phyloP scores from a whole-genome alignment of 1,140 invertebrate genomes.

The Hermetia illucens region DNA sequence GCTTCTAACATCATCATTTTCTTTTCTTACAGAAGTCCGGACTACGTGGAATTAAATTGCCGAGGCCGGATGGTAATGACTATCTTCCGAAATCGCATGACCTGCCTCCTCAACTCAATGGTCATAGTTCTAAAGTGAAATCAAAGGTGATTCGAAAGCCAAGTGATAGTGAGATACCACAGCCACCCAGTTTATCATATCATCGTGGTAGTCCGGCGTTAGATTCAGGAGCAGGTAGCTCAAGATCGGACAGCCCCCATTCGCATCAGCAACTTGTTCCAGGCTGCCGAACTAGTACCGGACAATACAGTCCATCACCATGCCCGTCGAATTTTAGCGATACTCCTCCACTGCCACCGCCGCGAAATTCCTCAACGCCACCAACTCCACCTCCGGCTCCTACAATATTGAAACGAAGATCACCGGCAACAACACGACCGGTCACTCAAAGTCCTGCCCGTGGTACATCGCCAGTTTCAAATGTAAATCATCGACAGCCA shows the following conservation, averaged over 20 bases:
- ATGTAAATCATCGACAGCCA: conserved; percentile 21
- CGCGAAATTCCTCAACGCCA: conserved; percentile 47
- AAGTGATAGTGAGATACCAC: conserved; percentile 58
- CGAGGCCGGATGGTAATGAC: too few species aligned
- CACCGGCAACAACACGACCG: conserved; percentile 40
- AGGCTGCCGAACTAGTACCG: conserved; percentile 32
- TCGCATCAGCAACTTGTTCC: conserved; percentile 36
- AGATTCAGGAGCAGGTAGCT: conserved; percentile 74
- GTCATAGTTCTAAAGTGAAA: conserved; percentile 32
- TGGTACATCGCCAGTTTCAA: conserved; percentile 65
- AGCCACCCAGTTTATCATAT: conserved; percentile 37
- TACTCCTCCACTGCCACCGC: conserved; percentile 55
- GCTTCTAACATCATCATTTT: too few species aligned
- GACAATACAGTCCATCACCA: conserved; percentile 47
- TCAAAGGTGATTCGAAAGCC: conserved; percentile 73
- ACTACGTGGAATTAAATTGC: too few species aligned
- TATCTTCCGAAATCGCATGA: conserved; percentile 5
- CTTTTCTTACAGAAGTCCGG: too few species aligned
- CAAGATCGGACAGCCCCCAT: conserved; percentile 74
- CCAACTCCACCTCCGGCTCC: conserved; percentile 50
- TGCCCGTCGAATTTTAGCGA: conserved; percentile 43
- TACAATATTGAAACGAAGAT: conserved; percentile 67
- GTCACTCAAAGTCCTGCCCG: conserved; percentile 37
- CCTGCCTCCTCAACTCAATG: conserved; percentile 11
- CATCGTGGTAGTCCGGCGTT: conserved; percentile 64